Percentiles rank a stretch among this genome's conserved stretches.
phyloP scores from a whole-genome alignment of 2,113 vertebrate species.

The pig (Sus scrofa) region DNA sequence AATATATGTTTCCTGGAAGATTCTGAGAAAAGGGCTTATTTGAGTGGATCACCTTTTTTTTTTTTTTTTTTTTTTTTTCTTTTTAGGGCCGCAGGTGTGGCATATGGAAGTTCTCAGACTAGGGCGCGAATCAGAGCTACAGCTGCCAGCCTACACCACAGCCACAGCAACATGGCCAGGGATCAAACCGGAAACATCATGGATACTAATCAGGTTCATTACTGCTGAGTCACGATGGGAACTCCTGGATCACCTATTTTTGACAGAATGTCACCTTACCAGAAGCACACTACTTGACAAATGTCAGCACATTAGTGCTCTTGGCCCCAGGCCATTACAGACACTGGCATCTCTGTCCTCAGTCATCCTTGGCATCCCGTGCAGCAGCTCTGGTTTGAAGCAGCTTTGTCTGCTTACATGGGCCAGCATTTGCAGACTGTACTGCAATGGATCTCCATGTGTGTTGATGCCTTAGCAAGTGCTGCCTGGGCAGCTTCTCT shows the following conservation, averaged over 20 bases:
- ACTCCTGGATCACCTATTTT: not conserved
- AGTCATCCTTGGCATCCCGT: not conserved
- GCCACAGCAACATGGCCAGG: no score
- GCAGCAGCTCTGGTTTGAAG: not conserved
- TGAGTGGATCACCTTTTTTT: not conserved
- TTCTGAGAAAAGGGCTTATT: not conserved
- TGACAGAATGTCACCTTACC: not conserved
- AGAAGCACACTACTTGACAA: not conserved
- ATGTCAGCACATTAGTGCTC: not conserved
- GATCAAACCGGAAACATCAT: no score
- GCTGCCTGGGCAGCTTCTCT: not conserved
- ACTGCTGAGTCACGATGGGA: no score
- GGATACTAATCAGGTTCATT: no score
- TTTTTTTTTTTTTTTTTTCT: no score
- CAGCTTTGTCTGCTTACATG: conserved; percentile 58
- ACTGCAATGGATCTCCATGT: not conserved
- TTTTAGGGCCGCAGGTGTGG: no score
- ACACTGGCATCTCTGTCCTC: not conserved
- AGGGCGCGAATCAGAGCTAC: no score
- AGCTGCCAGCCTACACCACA: no score
- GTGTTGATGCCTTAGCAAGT: not conserved
- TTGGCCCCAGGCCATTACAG: not conserved
- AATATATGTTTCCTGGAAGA: not conserved
- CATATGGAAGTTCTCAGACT: no score
- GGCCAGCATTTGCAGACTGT: conserved; percentile 40